Evolutionary conservation across 2,113 vertebrate genomes (phyloP).

Genomic region (Phalacrocorax pelagicus): DNA sequence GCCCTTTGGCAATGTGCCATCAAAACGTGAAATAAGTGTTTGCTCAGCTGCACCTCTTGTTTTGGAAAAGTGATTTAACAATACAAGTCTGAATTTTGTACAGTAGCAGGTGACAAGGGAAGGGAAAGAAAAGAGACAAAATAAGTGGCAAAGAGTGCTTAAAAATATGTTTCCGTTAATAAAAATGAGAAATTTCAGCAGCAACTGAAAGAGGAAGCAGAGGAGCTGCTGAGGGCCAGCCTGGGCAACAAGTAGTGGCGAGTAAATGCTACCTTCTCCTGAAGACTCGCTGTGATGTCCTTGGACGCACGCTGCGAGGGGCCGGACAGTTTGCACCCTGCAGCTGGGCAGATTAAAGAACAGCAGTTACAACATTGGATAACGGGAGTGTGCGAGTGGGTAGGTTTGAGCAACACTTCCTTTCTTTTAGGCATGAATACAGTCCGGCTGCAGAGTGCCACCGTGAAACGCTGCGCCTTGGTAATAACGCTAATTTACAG

Average conservation of each 20-base stretch:
- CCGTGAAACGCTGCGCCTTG: background rate
- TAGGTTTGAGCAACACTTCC: background rate
- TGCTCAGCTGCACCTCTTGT: background rate
- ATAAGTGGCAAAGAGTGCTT: background rate
- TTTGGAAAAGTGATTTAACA: background rate
- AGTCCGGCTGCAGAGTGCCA: background rate
- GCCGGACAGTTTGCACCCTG: background rate
- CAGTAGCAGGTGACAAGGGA: background rate
- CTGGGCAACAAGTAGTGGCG: background rate
- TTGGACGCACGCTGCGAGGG: background rate
- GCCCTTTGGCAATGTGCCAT: rapidly evolving
- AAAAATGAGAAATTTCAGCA: background rate
- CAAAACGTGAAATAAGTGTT: background rate
- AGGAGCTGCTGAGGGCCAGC: background rate
- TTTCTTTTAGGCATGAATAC: background rate
- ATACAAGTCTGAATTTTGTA: background rate
- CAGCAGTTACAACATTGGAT: background rate
- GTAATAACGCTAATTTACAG: conserved; percentile 24
- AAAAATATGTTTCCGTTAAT: background rate
- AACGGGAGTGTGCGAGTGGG: background rate
- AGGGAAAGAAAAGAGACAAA: background rate
- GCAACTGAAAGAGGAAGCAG: background rate
- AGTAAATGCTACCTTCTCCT: background rate
- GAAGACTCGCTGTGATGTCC: background rate
- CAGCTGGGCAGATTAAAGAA: background rate